Percentiles rank a stretch among this genome's conserved stretches.
These are phyloP conservation scores for Amazona finschi DNA, from an alignment of 2,797 vertebrate species.

Conservation along the genomic window DNA sequence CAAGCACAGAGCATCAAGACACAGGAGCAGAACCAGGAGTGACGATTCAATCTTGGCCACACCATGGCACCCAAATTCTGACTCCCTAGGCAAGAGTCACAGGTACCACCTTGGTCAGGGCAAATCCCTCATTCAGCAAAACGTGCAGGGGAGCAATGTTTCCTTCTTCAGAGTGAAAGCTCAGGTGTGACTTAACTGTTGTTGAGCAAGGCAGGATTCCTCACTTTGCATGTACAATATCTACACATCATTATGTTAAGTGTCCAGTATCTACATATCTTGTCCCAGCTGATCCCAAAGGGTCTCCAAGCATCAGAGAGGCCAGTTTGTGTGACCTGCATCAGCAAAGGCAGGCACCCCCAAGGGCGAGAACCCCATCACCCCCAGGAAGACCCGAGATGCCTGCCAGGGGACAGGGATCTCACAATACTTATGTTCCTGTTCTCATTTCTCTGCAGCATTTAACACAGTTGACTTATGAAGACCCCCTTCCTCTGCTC, in stretches of 20 bases:
- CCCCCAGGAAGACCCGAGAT: rapidly evolving
- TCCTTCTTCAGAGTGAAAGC: neutral
- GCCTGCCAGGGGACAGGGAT: neutral
- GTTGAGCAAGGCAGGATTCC: neutral
- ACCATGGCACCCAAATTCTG: neutral
- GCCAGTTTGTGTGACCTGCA: rapidly evolving
- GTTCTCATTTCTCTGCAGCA: neutral
- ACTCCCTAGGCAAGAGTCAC: neutral
- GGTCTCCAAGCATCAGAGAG: neutral
- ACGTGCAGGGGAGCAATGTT: neutral
- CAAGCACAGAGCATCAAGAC: neutral
- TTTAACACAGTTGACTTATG: neutral
- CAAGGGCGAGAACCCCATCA: neutral
- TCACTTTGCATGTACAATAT: neutral
- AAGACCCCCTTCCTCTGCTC: neutral
- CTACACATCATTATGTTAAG: neutral
- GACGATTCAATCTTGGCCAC: neutral
- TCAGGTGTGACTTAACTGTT: neutral
- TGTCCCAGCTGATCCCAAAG: neutral
- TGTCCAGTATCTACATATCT: neutral
- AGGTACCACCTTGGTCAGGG: neutral
- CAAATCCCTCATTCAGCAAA: neutral
- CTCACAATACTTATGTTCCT: neutral
- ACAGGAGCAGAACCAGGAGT: neutral
- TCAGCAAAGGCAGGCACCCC: rapidly evolving